phyloP scores from a whole-genome alignment of 2,797 vertebrate species.

The Adrianichthys oophorus region DNA sequence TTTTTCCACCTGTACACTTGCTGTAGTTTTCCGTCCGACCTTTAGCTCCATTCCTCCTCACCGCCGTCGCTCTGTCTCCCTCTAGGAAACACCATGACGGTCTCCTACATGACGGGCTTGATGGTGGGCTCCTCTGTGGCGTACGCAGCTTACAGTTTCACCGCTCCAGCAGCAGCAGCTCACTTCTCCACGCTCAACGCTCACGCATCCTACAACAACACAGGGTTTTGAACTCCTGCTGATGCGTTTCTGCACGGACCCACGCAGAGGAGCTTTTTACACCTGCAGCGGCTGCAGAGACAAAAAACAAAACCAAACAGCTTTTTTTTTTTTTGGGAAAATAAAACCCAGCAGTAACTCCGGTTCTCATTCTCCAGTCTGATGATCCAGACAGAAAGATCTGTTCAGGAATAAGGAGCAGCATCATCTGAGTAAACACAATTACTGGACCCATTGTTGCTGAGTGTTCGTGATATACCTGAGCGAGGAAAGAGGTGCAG shows the following conservation, averaged over 20 bases:
- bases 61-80: constrained; percentile 21
- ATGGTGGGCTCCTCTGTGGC: constrained; percentile 93
- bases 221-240: constrained; percentile 68
- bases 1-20: too few species aligned
- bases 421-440: neutral
- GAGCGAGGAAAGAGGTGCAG: neutral
- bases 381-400: constrained; percentile 18
- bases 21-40: neutral
- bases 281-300: constrained; percentile 40
- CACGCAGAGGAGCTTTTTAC: constrained; percentile 42
- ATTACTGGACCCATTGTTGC: too few species aligned
- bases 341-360: constrained; percentile 12
- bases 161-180: constrained; percentile 73
- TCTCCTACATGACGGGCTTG: constrained; percentile 96
- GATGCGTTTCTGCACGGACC: constrained; percentile 6
- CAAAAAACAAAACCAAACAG: neutral
- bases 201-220: constrained; percentile 66
- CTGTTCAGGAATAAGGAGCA: neutral
- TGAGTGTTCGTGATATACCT: constrained; percentile 8
- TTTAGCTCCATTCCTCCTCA: neutral
- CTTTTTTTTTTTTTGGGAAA: neutral
- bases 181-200: constrained; percentile 37
- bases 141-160: constrained; percentile 93
- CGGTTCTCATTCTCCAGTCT: constrained; percentile 4
- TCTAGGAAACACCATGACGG: constrained; percentile 97